phyloP scores from a whole-genome alignment of 2,113 vertebrate species.

The Myotis lucifugus region DNA sequence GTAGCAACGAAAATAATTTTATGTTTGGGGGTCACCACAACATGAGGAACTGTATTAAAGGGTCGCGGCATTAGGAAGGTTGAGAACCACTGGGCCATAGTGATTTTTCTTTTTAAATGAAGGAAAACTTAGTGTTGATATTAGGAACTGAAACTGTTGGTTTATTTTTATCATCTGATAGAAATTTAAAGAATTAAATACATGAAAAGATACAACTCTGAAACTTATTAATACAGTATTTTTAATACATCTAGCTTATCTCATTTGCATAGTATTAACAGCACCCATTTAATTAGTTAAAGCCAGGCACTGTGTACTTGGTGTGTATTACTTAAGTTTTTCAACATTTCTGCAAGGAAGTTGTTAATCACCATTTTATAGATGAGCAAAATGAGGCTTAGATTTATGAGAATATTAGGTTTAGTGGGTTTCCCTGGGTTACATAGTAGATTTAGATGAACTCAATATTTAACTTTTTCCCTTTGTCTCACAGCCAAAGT shows the following conservation, averaged over 20 bases:
- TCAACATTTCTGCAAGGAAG: background rate
- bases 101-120: conserved; percentile 25
- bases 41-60: too few species aligned
- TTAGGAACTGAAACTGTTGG: conserved; percentile 12
- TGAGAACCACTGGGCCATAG: background rate
- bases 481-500: background rate
- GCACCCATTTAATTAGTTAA: background rate
- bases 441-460: background rate
- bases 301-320: background rate
- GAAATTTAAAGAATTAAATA: background rate
- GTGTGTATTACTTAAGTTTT: background rate
- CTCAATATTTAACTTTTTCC: background rate
- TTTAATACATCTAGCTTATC: background rate
- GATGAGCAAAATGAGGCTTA: conserved; percentile 18
- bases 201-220: background rate
- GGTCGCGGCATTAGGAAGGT: too few species aligned
- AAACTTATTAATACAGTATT: background rate
- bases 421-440: background rate
- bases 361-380: background rate
- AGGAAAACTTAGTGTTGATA: background rate
- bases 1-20: too few species aligned
- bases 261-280: background rate
- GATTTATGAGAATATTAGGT: conserved; percentile 8
- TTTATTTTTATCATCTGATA: background rate
- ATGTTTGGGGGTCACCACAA: too few species aligned